Evolutionary conservation across 2,113 vertebrate genomes (phyloP).

Genomic region (Osmerus mordax): DNA sequence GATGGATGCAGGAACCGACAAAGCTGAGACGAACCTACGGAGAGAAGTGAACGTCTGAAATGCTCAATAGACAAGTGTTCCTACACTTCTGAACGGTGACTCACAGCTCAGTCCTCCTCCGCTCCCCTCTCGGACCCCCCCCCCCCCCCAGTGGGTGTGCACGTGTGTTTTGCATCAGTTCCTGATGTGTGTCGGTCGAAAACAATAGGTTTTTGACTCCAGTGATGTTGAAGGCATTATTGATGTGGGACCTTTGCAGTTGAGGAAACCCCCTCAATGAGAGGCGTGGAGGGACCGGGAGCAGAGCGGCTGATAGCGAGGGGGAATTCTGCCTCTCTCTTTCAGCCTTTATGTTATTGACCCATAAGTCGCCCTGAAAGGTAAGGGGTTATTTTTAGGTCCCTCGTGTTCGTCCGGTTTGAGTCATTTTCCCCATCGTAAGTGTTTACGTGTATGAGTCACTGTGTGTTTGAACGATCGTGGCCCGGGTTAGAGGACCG

Average conservation of each 20-base stretch:
- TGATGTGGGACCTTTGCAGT: conserved; percentile 18
- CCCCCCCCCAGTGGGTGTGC: conserved; percentile 6
- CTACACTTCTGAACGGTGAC: too few relatives aligned
- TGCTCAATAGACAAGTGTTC: too few relatives aligned
- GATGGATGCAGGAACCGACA: not conserved
- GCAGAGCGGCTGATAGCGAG: conserved; percentile 7
- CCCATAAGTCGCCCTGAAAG: conserved; percentile 23
- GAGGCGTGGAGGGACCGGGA: conserved; percentile 13
- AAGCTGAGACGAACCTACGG: not conserved
- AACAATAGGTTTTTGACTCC: not conserved
- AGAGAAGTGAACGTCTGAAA: not conserved
- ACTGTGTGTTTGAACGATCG: not conserved
- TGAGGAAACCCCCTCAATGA: conserved; percentile 15
- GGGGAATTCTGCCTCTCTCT: conserved; percentile 27
- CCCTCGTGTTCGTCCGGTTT: not conserved
- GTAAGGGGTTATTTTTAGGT: conserved; percentile 31
- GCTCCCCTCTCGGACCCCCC: conserved; percentile 8
- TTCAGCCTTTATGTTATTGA: conserved; percentile 26
- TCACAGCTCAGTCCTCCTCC: too few relatives aligned
- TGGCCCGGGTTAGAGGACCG: not conserved
- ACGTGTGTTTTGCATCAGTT: not conserved
- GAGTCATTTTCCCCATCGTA: not conserved
- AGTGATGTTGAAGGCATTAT: conserved; percentile 15
- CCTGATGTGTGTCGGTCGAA: not conserved
- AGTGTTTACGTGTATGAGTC: not conserved